Percentiles rank a stretch among this genome's conserved stretches.
These are phyloP conservation scores for Sinosuthora webbiana DNA, from an alignment of 2,113 vertebrate genomes.

Conservation along the genomic window DNA sequence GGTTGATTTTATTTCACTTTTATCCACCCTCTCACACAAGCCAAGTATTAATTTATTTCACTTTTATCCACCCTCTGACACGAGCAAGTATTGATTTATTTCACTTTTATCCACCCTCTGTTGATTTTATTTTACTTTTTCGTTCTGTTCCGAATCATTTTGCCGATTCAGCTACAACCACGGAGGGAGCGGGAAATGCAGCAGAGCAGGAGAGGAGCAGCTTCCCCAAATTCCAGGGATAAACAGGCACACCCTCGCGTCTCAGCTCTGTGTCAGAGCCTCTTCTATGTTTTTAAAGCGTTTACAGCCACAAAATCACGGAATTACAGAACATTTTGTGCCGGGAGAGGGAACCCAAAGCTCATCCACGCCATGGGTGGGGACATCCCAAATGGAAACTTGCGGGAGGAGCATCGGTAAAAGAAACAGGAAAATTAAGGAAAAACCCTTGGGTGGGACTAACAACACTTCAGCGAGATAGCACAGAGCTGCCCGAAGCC, in stretches of 20 bases:
- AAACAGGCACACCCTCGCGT: rapidly evolving
- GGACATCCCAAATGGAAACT: rapidly evolving
- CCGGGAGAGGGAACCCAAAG: not conserved
- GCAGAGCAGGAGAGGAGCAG: rapidly evolving
- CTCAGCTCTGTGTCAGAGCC: rapidly evolving
- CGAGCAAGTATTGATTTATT: rapidly evolving
- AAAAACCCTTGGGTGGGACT: rapidly evolving
- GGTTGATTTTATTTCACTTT: too few species aligned
- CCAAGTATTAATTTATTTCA: too few species aligned
- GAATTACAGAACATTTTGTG: rapidly evolving
- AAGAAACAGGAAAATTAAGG: not conserved
- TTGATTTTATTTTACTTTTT: too few species aligned
- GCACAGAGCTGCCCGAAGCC: rapidly evolving
- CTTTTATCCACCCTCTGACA: too few species aligned
- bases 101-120: not conserved
- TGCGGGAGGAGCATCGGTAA: rapidly evolving
- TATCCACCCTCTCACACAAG: too few species aligned
- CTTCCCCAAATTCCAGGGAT: not conserved
- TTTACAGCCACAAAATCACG: rapidly evolving
- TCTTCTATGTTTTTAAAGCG: rapidly evolving
- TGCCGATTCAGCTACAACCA: rapidly evolving
- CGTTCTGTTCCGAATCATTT: not conserved
- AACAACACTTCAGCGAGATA: not conserved
- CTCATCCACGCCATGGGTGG: not conserved
- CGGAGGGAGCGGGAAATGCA: not conserved